These are phyloP conservation scores for Sinohyriopsis cumingii DNA, from an alignment of 2,888 invertebrate genomes.

Conservation along the genomic window DNA sequence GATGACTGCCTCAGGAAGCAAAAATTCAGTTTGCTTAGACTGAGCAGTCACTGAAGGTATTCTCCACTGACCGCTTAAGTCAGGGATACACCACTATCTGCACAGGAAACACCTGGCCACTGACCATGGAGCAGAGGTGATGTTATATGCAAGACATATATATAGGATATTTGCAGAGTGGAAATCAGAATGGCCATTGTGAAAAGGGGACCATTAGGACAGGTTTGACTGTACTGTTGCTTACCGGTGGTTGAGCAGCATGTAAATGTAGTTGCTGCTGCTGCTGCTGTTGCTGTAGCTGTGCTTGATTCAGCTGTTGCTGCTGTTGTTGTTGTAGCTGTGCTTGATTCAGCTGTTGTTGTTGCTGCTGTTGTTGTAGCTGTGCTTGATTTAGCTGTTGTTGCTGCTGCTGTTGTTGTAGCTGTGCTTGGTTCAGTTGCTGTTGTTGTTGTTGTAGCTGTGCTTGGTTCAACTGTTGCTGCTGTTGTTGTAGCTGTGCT, in stretches of 20 bases:
- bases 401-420: slow-evolving; percentile 12
- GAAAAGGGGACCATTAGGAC: no score
- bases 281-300: slow-evolving; percentile 11
- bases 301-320: slow-evolving; percentile 8
- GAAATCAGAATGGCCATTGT: no score
- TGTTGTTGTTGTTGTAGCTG: slow-evolving; percentile 15
- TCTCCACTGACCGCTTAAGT: no score
- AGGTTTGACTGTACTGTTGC: no score
- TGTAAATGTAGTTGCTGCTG: slow-evolving; percentile 4
- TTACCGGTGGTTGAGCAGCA: slow-evolving; percentile 1
- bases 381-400: slow-evolving; percentile 2
- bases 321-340: slow-evolving; percentile 15
- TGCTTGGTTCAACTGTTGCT: slow-evolving; percentile 19
- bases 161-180: no score
- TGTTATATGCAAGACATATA: no score
- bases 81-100: no score
- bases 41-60: no score
- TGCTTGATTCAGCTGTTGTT: slow-evolving; percentile 19
- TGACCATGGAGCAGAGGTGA: no score
- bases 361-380: slow-evolving; percentile 11
- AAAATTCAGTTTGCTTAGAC: no score
- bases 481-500: slow-evolving; percentile 8
- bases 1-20: no score
- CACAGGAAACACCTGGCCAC: no score
- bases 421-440: slow-evolving; percentile 7